Percentiles rank a stretch among this genome's conserved stretches.
phyloP scores from a whole-genome alignment of 2,888 invertebrate genomes.

The Nemoura dubitans region DNA sequence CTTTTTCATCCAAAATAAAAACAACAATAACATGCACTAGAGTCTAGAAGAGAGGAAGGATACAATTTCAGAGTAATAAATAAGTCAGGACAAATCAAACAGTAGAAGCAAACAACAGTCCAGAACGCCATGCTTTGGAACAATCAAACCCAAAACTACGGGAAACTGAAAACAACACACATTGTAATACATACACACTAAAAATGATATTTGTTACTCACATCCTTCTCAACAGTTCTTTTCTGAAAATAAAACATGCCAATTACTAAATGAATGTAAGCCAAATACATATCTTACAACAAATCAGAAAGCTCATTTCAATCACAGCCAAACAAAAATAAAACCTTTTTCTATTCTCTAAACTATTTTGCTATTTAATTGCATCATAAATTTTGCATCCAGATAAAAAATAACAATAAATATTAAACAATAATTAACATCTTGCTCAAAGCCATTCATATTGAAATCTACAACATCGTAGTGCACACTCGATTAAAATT shows the following conservation, averaged over 20 bases:
- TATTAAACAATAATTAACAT: background rate
- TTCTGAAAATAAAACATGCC: slow-evolving; percentile 60
- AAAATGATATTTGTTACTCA: slow-evolving; percentile 58
- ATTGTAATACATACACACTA: background rate
- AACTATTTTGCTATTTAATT: slow-evolving; percentile 26
- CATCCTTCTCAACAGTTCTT: slow-evolving; percentile 62
- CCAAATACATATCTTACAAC: background rate
- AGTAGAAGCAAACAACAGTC: slow-evolving; percentile 62
- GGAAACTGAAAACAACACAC: slow-evolving; percentile 27
- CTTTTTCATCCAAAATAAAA: background rate
- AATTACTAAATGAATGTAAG: background rate
- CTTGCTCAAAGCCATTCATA: background rate
- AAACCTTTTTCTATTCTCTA: background rate
- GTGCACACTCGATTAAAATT: background rate
- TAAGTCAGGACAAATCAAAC: background rate
- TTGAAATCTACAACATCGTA: background rate
- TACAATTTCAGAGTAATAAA: background rate
- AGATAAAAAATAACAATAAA: slow-evolving; percentile 1
- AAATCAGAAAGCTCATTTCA: background rate
- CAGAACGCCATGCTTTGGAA: slow-evolving; percentile 64
- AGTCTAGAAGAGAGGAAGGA: background rate
- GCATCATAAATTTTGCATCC: slow-evolving; percentile 27
- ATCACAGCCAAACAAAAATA: background rate
- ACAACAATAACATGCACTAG: background rate
- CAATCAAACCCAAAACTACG: slow-evolving; percentile 49